Base-by-base conservation (phyloP, 2,797 vertebrate genomes). In the Gouania willdenowi region DNA sequence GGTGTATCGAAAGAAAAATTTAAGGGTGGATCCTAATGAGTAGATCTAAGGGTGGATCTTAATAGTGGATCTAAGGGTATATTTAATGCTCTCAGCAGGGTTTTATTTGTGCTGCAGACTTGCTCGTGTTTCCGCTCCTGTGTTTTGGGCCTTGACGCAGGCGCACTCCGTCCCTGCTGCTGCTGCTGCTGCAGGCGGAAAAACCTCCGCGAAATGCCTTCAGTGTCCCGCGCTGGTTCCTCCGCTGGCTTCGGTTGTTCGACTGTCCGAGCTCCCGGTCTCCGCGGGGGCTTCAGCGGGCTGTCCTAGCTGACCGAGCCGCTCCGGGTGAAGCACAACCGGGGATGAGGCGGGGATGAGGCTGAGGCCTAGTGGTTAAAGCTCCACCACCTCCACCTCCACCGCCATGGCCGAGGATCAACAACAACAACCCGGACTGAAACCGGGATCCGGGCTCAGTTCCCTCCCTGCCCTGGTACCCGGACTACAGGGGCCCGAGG, bases 351-450 rank as follows among this genome's bases (percentile, higher is more conserved):
- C n/a, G n/a, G n/a, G n/a, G n/a, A n/a, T n/a, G n/a, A n/a, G n/a
- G n/a, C n/a, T n/a, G n/a, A n/a, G 93, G 93, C 93, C 93, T 93
- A 91, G 89, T 87, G 71, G 83, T 87, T 88, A 84, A 88, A 88
- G 82, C 86, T 81, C 77, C 77, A 76, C 76, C 84, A 74, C 81
- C 82, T 75, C 81, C 71, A 76, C 79, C n/a, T 82, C 72, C 77
- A 82, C 79, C 89, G 87, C 70, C 81, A 93, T 94, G 92, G 92
- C 92, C 81, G 93, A 94, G 85, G 91, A 94, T 89, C 92, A 92
- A 86, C 91, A 90, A 86, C 91, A 90, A 86, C 91, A 92, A 81
- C 78, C 88, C 68, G 89, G 85, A 85, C 91, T 83, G 79, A 91
- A 87, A 74, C 88, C 85, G 62, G 76, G 78, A 53, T 75, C 90